Evolutionary conservation across 1,140 invertebrate species (phyloP).

Genomic region (Amyelois transitella): DNA sequence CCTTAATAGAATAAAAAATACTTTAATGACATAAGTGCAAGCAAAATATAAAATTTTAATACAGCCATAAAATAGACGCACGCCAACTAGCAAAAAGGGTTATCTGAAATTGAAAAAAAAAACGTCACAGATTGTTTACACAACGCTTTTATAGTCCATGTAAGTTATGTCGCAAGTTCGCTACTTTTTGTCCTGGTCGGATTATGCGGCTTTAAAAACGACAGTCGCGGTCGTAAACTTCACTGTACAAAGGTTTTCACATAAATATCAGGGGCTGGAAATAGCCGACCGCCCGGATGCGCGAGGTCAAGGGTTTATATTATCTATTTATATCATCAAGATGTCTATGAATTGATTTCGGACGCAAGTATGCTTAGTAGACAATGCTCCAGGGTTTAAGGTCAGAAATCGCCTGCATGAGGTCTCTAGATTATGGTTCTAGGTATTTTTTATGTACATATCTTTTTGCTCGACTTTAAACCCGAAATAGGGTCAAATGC

Average conservation of each 20-base stretch:
- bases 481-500: too few species aligned
- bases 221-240: not conserved
- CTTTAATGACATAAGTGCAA: not conserved
- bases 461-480: too few species aligned
- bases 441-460: too few species aligned
- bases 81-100: not conserved
- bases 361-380: too few species aligned
- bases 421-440: too few species aligned
- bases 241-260: not conserved
- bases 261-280: not conserved
- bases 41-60: not conserved
- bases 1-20: too few species aligned
- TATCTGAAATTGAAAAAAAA: not conserved
- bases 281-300: not conserved
- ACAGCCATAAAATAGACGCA: too few species aligned
- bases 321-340: not conserved
- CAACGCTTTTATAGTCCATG: not conserved
- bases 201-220: conserved; percentile 23
- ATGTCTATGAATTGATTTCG: too few species aligned
- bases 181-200: conserved; percentile 39
- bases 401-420: too few species aligned
- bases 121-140: too few species aligned
- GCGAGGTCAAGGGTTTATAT: not conserved
- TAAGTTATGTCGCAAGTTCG: not conserved
- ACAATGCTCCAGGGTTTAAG: too few species aligned